A percentile compares a stretch with the other conserved stretches of the same genome.
Evolutionary conservation across 1,140 invertebrate species (phyloP).

Genomic region (Physella acuta): DNA sequence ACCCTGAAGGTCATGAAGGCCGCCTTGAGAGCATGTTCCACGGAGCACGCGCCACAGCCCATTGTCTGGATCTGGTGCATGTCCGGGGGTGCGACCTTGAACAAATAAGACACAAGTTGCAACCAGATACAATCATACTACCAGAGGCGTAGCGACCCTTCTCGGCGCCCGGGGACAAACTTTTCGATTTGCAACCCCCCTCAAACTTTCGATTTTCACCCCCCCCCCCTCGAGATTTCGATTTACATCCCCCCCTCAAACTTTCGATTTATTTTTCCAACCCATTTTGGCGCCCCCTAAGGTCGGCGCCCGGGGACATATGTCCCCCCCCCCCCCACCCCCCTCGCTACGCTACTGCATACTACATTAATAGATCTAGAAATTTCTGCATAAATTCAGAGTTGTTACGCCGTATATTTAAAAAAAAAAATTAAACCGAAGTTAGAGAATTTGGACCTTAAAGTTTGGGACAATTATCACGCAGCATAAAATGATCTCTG

Average conservation of each 20-base stretch:
- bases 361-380: not conserved
- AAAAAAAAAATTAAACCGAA: not conserved
- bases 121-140: not conserved
- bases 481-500: not conserved
- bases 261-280: too few species aligned
- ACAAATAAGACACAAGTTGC: too few species aligned
- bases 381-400: not conserved
- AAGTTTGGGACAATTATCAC: not conserved
- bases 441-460: not conserved
- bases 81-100: slow-evolving; percentile 76
- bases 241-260: too few species aligned
- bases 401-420: not conserved
- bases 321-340: too few species aligned
- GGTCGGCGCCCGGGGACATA: too few species aligned
- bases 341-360: too few species aligned
- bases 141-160: not conserved
- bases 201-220: too few species aligned
- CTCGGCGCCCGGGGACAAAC: too few species aligned
- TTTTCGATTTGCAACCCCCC: too few species aligned
- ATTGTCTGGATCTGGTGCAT: slow-evolving; percentile 82
- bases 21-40: slow-evolving; percentile 91
- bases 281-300: too few species aligned
- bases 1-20: slow-evolving; percentile 62
- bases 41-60: slow-evolving; percentile 95
- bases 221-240: too few species aligned